These are phyloP conservation scores for Odiellus spinosus DNA, from an alignment of 2,888 invertebrate species.

Conservation along the genomic window DNA sequence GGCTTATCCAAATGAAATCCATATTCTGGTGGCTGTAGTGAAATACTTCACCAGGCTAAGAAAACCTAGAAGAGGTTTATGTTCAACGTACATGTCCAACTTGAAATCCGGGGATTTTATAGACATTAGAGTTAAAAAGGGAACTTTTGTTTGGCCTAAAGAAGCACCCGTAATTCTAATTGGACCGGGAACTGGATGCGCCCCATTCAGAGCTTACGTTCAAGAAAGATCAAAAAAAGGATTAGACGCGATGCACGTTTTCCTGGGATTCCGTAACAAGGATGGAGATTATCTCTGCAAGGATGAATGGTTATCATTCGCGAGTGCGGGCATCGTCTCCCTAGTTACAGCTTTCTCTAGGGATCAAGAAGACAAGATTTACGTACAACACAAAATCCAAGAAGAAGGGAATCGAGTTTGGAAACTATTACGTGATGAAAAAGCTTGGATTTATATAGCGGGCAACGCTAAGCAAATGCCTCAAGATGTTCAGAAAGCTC, in stretches of 20 bases:
- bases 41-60: conserved; percentile 65
- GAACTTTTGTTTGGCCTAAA: conserved; percentile 11
- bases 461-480: conserved; percentile 96
- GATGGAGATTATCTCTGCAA: conserved; percentile 63
- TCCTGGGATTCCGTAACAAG: conserved; percentile 77
- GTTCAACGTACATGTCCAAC: conserved; percentile 75
- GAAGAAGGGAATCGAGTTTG: conserved; percentile 45
- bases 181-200: conserved; percentile 91
- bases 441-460: conserved; percentile 62
- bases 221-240: conserved; percentile 37
- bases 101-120: conserved; percentile 38
- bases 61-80: conserved; percentile 63
- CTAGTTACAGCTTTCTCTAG: conserved; percentile 77
- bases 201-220: conserved; percentile 80
- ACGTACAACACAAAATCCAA: conserved; percentile 60
- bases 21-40: conserved; percentile 80
- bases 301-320: conserved; percentile 49
- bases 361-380: conserved; percentile 69
- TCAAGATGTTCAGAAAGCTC: conserved; percentile 60
- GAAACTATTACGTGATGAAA: conserved; percentile 41
- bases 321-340: conserved; percentile 36
- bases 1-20: conserved; percentile 39
- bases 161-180: conserved; percentile 60
- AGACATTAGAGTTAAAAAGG: conserved; percentile 48
- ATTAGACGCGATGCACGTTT: conserved; percentile 39